A percentile compares a stretch with the other conserved stretches of the same genome.
These are phyloP conservation scores for Mionectes macconnelli DNA, from an alignment of 2,113 vertebrate genomes.

Conservation along the genomic window DNA sequence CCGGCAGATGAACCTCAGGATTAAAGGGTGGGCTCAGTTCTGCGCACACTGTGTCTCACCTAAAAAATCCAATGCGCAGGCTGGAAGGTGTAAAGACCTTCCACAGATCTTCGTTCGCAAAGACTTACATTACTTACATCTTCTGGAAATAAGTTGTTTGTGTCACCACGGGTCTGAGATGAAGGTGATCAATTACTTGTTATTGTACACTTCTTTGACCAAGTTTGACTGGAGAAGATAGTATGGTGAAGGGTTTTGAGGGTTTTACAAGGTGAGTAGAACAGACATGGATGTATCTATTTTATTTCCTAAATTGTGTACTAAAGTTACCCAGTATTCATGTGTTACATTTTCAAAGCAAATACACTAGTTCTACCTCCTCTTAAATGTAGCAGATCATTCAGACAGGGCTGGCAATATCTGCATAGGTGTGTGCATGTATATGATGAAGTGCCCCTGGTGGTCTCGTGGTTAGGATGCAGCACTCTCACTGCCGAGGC, in stretches of 20 bases:
- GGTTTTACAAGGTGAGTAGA: background rate
- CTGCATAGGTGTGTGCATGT: background rate
- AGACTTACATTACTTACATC: too few relatives aligned
- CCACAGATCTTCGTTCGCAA: too few relatives aligned
- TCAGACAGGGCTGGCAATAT: background rate
- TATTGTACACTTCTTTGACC: background rate
- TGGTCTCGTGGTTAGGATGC: too few relatives aligned
- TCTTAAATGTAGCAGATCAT: background rate
- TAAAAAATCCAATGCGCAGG: too few relatives aligned
- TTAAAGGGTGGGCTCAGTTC: too few relatives aligned
- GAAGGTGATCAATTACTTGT: background rate
- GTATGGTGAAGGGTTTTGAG: background rate
- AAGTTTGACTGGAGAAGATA: background rate
- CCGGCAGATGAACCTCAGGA: too few relatives aligned
- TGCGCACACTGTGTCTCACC: too few relatives aligned
- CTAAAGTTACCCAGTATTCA: background rate
- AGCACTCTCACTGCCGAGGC: too few relatives aligned
- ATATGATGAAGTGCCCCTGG: background rate
- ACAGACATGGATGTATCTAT: background rate
- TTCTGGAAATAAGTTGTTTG: background rate
- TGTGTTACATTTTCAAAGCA: background rate
- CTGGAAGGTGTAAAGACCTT: too few relatives aligned
- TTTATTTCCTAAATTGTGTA: background rate
- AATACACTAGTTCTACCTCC: background rate
- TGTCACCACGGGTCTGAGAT: fast-evolving